These are phyloP conservation scores for Saguinus imperator DNA, from an alignment of 2,113 vertebrate species.

Conservation along the genomic window DNA sequence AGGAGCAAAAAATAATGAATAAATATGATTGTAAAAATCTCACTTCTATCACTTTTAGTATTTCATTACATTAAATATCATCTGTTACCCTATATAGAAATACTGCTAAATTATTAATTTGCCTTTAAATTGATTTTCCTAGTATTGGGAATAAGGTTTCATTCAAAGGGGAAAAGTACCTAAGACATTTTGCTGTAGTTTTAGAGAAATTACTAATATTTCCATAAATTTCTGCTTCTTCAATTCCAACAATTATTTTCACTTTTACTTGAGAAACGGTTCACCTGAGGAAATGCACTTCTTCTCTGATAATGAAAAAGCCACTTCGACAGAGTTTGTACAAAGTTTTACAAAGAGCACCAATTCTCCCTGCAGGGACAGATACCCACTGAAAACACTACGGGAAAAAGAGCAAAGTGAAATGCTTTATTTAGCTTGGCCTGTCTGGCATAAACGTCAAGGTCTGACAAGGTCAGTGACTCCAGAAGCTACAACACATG, in stretches of 20 bases:
- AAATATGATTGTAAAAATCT: neutral
- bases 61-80: neutral
- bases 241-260: neutral
- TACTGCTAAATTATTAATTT: neutral
- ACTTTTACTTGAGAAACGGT: constrained; percentile 5
- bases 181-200: neutral
- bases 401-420: neutral
- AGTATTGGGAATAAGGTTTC: neutral
- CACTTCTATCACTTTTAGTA: neutral
- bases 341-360: neutral
- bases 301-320: neutral
- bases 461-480: neutral
- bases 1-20: constrained; percentile 2
- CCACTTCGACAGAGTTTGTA: neutral
- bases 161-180: neutral
- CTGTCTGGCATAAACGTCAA: neutral
- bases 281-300: neutral
- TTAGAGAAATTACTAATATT: neutral
- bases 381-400: neutral
- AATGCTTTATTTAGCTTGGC: neutral
- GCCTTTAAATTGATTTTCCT: neutral
- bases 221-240: neutral
- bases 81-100: neutral
- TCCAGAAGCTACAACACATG: neutral
- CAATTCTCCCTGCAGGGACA: neutral